Evolutionary conservation across 2,113 vertebrate species (phyloP).

Genomic region (human (Homo sapiens)): GRCh38 chr1:28174001-28174500

Average conservation of each 20-base stretch:
- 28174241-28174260: too few species aligned
- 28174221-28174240: rapidly evolving
- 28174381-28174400: not conserved
- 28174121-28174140: not conserved
- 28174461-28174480: not conserved
- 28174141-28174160: not conserved
- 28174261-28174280: not conserved
- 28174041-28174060: not conserved
- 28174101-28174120: not conserved
- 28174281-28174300: not conserved
- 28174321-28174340: not conserved
- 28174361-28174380: not conserved
- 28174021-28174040: not conserved
- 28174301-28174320: not conserved
- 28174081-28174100: not conserved
- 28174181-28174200: not conserved
- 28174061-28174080: not conserved
- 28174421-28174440: not conserved
- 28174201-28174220: not conserved
- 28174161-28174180: not conserved
- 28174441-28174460: not conserved
- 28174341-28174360: not conserved
- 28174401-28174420: not conserved
- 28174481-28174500: not conserved
- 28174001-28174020: not conserved